These are phyloP conservation scores for Saccostrea glomerata DNA, from an alignment of 1,140 invertebrate species.

Conservation along the genomic window DNA sequence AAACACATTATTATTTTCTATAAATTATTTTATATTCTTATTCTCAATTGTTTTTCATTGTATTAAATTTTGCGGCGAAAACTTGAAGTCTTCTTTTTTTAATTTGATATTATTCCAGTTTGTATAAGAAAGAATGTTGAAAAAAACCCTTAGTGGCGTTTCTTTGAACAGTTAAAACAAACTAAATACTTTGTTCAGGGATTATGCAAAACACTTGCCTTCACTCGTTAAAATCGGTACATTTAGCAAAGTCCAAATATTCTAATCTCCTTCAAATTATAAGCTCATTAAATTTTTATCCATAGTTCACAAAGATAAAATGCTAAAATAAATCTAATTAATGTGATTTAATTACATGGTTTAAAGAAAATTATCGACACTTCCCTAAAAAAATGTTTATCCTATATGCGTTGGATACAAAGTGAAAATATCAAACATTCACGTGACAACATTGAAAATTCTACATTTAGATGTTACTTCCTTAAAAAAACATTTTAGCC, in stretches of 20 bases:
- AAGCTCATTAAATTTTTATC: background rate
- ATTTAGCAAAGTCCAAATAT: background rate
- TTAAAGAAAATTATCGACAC: background rate
- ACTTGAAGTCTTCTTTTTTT: too few species aligned
- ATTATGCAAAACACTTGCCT: slow-evolving; percentile 7
- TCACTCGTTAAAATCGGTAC: background rate
- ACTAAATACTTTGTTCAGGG: background rate
- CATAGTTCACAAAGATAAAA: slow-evolving; percentile 19
- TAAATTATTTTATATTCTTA: too few species aligned
- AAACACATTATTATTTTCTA: too few species aligned
- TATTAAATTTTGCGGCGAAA: too few species aligned
- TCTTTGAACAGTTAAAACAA: background rate
- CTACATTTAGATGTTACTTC: too few species aligned
- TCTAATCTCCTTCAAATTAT: background rate
- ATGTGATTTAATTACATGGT: background rate
- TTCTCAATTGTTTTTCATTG: too few species aligned
- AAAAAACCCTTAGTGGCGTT: too few species aligned
- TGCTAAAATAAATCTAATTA: background rate
- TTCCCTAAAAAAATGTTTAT: background rate
- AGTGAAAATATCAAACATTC: too few species aligned
- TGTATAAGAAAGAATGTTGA: too few species aligned
- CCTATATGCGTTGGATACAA: background rate
- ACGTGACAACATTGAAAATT: too few species aligned
- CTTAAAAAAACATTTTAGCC: too few species aligned
- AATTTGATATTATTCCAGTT: too few species aligned